A percentile compares a stretch with the other conserved stretches of the same genome.
phyloP scores from a whole-genome alignment of 2,113 vertebrate genomes.

The Callipepla californica region DNA sequence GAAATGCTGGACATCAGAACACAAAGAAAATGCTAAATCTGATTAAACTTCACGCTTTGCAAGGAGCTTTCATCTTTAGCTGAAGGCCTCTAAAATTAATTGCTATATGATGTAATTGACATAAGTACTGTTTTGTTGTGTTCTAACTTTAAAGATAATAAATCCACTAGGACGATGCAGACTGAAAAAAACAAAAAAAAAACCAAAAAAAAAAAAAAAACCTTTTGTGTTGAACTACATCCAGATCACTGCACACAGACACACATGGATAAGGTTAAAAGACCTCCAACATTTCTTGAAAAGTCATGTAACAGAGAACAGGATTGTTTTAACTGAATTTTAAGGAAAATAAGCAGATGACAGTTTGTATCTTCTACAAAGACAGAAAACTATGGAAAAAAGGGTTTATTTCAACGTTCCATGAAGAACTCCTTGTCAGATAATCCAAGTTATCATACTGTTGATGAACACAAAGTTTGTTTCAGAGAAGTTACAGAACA shows the following conservation, averaged over 20 bases:
- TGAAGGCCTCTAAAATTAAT: background rate
- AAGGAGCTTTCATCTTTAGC: background rate
- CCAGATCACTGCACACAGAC: background rate
- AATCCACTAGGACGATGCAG: background rate
- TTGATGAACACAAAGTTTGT: background rate
- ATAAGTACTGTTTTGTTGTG: background rate
- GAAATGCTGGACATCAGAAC: background rate
- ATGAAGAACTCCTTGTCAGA: background rate
- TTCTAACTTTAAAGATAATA: background rate
- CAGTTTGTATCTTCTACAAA: background rate
- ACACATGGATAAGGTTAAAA: background rate
- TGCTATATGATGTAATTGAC: background rate
- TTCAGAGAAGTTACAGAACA: background rate
- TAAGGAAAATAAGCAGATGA: too few relatives aligned
- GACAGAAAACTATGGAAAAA: background rate
- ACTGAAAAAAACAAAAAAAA: background rate
- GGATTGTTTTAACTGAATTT: too few relatives aligned
- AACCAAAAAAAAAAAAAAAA: background rate
- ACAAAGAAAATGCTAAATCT: background rate
- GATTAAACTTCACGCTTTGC: background rate
- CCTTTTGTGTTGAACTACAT: background rate
- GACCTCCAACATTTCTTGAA: background rate
- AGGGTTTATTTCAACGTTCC: background rate
- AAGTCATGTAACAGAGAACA: too few relatives aligned
- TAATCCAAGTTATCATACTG: background rate